These are phyloP conservation scores for Sinocyclocheilus maitianheensis DNA, from an alignment of 2,113 vertebrate species.

Conservation along the genomic window DNA sequence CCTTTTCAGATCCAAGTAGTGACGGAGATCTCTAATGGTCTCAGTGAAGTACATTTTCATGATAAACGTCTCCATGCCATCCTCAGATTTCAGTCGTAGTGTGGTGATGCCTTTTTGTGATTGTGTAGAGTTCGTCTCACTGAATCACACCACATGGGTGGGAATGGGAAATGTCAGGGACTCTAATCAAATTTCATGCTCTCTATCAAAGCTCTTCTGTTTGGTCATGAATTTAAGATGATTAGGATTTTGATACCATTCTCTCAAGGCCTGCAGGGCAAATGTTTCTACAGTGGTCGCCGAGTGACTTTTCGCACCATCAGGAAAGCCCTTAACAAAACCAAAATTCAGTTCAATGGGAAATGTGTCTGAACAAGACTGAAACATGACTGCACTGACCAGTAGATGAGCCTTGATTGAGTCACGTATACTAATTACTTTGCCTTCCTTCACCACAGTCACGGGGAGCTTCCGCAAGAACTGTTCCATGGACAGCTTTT, in stretches of 20 bases:
- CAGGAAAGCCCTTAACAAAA: conserved; percentile 70
- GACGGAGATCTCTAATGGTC: conserved; percentile 82
- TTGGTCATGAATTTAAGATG: background rate
- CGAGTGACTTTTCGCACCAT: conserved; percentile 53
- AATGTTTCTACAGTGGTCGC: conserved; percentile 77
- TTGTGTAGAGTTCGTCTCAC: background rate
- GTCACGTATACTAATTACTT: conserved; percentile 70
- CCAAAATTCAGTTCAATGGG: background rate
- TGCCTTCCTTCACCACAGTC: conserved; percentile 70
- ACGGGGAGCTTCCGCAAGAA: conserved; percentile 75
- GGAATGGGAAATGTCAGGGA: background rate
- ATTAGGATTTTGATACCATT: conserved; percentile 64
- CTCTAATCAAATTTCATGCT: background rate
- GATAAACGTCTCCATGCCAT: conserved; percentile 75
- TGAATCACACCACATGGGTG: background rate
- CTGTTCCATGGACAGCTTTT: conserved; percentile 70
- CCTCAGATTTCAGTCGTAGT: conserved; percentile 86
- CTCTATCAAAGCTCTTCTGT: background rate
- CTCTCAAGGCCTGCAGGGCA: conserved; percentile 61
- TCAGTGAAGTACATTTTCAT: conserved; percentile 80
- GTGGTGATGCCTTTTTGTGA: conserved; percentile 56
- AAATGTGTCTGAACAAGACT: background rate
- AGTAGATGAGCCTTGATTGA: conserved; percentile 70
- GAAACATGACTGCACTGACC: conserved; percentile 67
- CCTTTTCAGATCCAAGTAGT: conserved; percentile 79